Percentiles rank a stretch among this genome's conserved stretches.
phyloP scores from a whole-genome alignment of 2,113 vertebrate genomes.

The Micronycteris hirsuta region DNA sequence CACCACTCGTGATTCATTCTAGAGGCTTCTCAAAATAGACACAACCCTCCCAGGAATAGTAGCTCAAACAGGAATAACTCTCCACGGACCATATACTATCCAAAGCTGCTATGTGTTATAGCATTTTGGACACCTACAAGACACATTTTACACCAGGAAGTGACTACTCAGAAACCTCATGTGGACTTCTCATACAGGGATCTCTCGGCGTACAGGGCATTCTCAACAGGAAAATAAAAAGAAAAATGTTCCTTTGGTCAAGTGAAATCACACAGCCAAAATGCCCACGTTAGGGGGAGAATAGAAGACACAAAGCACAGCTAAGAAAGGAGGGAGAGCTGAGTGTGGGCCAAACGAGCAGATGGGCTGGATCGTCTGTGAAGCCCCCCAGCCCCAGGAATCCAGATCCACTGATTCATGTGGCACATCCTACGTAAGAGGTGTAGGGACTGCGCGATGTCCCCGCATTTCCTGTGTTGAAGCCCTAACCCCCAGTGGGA shows the following conservation, averaged over 20 bases:
- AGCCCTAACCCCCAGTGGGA: not conserved
- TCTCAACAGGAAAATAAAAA: not conserved
- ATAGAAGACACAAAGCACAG: not conserved
- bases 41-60: not conserved
- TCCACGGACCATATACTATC: accelerated
- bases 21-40: not conserved
- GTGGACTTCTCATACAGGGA: not conserved
- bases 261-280: not conserved
- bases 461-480: not conserved
- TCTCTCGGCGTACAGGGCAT: not conserved
- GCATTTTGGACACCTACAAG: not conserved
- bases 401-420: not conserved
- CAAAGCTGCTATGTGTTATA: not conserved
- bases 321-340: not conserved
- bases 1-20: not conserved
- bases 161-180: not conserved
- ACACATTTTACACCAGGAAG: not conserved
- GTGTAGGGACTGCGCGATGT: not conserved
- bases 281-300: accelerated
- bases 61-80: not conserved
- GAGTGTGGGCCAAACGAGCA: not conserved
- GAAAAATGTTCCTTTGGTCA: not conserved
- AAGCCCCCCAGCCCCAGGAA: not conserved
- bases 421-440: no score
- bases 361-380: not conserved